Evolutionary conservation across 2,113 vertebrate genomes (phyloP).

Genomic region (Phylloscopus whistleri): DNA sequence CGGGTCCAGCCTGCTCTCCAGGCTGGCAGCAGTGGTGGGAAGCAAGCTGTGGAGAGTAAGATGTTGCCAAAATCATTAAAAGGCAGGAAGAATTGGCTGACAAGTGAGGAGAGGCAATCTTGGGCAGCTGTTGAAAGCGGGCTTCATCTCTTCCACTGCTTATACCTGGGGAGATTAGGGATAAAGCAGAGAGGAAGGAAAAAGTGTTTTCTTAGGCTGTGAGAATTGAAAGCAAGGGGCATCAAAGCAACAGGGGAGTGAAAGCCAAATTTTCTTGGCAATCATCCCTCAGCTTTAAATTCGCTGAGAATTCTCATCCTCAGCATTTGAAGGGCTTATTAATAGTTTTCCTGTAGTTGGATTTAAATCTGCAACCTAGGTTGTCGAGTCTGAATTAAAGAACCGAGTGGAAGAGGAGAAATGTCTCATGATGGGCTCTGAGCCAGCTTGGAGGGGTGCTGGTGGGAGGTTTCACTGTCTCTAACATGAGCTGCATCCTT

Average conservation of each 20-base stretch:
- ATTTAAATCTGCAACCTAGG: slow-evolving; percentile 37
- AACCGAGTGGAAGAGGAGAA: slow-evolving; percentile 15
- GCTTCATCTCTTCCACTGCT: slow-evolving; percentile 8
- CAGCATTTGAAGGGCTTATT: slow-evolving; percentile 14
- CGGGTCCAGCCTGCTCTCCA: background rate
- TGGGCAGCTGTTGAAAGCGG: slow-evolving; percentile 43
- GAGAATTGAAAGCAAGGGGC: slow-evolving; percentile 5
- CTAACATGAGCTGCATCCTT: background rate
- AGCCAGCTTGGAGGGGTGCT: slow-evolving; percentile 16
- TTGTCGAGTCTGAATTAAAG: slow-evolving; percentile 37
- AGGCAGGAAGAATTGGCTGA: slow-evolving; percentile 36
- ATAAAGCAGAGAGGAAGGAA: background rate
- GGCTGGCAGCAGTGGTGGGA: slow-evolving; percentile 25
- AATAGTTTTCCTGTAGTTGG: slow-evolving; percentile 40
- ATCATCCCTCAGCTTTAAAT: slow-evolving; percentile 41
- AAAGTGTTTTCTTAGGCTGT: slow-evolving; percentile 18
- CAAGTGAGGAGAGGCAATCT: slow-evolving; percentile 8
- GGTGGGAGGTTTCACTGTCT: slow-evolving; percentile 32
- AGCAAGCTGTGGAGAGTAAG: background rate
- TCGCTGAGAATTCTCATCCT: slow-evolving; percentile 14
- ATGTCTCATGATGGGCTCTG: background rate
- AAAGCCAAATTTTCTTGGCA: slow-evolving; percentile 61
- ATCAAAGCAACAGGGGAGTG: slow-evolving; percentile 28
- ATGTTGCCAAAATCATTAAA: slow-evolving; percentile 26
- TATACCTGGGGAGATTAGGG: slow-evolving; percentile 36